These are phyloP conservation scores for Phylloscopus collybita DNA, from an alignment of 2,797 vertebrate genomes.

Conservation along the genomic window DNA sequence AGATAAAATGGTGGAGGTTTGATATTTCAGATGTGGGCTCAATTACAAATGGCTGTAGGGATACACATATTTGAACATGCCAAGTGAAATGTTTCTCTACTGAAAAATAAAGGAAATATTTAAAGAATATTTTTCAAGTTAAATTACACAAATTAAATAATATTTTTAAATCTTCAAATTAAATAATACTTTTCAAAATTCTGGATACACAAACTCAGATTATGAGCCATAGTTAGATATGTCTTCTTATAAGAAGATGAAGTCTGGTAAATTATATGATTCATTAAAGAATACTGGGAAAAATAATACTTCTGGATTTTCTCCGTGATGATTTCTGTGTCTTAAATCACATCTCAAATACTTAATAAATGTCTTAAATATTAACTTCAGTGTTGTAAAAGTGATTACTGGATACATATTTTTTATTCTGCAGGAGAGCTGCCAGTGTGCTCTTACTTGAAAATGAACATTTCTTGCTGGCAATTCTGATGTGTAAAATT, in stretches of 20 bases:
- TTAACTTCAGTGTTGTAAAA: background rate
- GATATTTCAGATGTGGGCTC: background rate
- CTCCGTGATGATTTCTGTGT: background rate
- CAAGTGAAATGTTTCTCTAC: background rate
- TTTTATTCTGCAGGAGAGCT: background rate
- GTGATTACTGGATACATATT: background rate
- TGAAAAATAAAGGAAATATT: background rate
- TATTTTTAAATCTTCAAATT: background rate
- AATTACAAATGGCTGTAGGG: background rate
- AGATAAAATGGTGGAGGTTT: background rate
- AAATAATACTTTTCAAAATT: background rate
- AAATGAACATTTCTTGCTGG: background rate
- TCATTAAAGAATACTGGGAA: background rate
- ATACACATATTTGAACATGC: background rate
- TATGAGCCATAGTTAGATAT: background rate
- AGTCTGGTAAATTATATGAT: background rate
- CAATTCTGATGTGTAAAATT: background rate
- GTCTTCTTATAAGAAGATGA: background rate
- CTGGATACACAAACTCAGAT: background rate
- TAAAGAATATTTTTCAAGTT: background rate
- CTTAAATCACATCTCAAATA: constrained; percentile 16
- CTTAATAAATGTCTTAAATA: background rate
- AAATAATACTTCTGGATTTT: background rate
- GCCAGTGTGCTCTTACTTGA: background rate
- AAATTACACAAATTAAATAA: background rate